A percentile compares a stretch with the other conserved stretches of the same genome.
Conservation (phyloP, 2,888 invertebrate species). For the Stegana nigrithorax region DNA sequence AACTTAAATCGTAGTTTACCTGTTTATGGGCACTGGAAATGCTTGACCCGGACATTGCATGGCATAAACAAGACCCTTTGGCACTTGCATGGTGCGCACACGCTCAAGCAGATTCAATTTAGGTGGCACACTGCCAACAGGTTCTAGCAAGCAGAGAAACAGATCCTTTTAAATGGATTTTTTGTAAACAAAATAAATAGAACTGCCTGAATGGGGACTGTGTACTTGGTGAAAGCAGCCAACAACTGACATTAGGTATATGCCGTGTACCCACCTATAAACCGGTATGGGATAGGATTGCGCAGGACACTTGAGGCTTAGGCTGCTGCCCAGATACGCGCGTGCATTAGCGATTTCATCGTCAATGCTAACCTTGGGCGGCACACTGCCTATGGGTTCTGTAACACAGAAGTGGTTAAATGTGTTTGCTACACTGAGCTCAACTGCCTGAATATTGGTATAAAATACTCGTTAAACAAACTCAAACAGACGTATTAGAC, state of each 20-base stretch:
- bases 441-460: constrained; percentile 11
- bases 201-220: constrained; percentile 49
- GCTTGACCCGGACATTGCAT: constrained; percentile 82
- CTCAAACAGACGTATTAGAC: constrained; percentile 1
- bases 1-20: constrained; percentile 46
- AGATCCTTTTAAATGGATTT: background rate
- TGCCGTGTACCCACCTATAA: constrained; percentile 78
- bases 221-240: background rate
- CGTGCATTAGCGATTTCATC: constrained; percentile 62
- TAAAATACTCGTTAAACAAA: background rate
- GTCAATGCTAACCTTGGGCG: constrained; percentile 74
- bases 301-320: constrained; percentile 79
- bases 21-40: constrained; percentile 74
- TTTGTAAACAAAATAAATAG: background rate
- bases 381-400: constrained; percentile 73
- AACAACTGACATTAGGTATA: background rate
- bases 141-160: constrained; percentile 69
- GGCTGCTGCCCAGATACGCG: constrained; percentile 61
- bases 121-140: constrained; percentile 71
- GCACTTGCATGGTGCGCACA: constrained; percentile 71
- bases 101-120: constrained; percentile 79
- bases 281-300: constrained; percentile 81
- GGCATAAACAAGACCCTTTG: constrained; percentile 71
- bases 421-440: no score
- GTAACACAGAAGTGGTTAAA: constrained; percentile 1